Evolutionary conservation across 2,888 invertebrate genomes (phyloP).

Genomic region (Rhagonycha fulva): DNA sequence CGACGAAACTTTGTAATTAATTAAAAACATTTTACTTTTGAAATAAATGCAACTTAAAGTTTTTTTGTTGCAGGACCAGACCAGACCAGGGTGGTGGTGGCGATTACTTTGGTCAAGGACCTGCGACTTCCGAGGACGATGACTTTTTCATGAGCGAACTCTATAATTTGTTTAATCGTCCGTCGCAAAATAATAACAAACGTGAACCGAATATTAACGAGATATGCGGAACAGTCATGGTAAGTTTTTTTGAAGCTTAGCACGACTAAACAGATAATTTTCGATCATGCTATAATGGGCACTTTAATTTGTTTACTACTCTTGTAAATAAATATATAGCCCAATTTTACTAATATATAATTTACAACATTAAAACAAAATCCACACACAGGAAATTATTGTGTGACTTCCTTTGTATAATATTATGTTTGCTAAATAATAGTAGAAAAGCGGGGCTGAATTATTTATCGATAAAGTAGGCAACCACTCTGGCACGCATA

Average conservation of each 20-base stretch:
- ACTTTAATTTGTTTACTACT: too few relatives aligned
- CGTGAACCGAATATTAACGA: not conserved
- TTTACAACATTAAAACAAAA: too few relatives aligned
- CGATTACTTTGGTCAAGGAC: not conserved
- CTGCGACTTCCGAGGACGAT: conserved; percentile 39
- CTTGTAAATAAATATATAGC: too few relatives aligned
- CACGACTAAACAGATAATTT: not conserved
- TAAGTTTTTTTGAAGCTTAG: not conserved
- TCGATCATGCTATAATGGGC: not conserved
- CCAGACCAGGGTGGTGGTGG: not conserved
- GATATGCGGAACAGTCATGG: conserved; percentile 2
- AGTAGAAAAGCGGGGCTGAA: too few relatives aligned
- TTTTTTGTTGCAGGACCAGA: not conserved
- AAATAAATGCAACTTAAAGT: not conserved
- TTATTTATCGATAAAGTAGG: too few relatives aligned
- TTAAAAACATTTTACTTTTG: not conserved
- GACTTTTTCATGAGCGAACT: conserved; percentile 48
- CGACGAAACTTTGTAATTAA: not conserved
- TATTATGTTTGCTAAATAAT: too few relatives aligned
- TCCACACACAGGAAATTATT: too few relatives aligned
- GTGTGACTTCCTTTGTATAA: too few relatives aligned
- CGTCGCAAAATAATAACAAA: not conserved
- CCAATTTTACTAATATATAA: too few relatives aligned
- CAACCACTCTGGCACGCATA: too few relatives aligned
- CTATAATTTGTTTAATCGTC: conserved; percentile 14